Conservation (phyloP, 2,113 vertebrate genomes). For the Spea multiplicata region DNA sequence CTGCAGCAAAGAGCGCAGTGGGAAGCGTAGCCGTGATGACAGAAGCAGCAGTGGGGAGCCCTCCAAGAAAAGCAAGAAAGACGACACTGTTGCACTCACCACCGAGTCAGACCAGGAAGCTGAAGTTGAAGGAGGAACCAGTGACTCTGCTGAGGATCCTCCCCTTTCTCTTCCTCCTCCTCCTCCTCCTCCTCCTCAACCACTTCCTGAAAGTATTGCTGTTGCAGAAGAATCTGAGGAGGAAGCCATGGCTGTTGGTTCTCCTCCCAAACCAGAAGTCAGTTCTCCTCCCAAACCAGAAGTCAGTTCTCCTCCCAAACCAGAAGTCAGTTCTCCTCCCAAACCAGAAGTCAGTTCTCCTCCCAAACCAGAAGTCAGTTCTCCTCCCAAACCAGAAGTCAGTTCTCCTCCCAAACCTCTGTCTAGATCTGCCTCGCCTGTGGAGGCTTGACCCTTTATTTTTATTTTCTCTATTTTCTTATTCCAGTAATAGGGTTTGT, state of each 20-base stretch:
- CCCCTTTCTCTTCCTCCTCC: background rate
- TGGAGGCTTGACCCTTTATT: background rate
- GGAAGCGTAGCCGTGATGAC: background rate
- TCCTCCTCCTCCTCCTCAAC: background rate
- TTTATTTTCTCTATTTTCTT: background rate
- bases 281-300: too few species aligned
- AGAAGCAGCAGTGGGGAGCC: constrained; percentile 17
- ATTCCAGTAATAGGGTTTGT: background rate
- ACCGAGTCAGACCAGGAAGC: constrained; percentile 35
- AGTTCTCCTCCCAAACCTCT: background rate
- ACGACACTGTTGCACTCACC: constrained; percentile 15
- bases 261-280: background rate
- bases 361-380: background rate
- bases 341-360: too few species aligned
- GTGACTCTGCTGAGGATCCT: background rate
- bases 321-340: too few species aligned
- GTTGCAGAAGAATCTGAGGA: background rate
- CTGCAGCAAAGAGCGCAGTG: constrained; percentile 10
- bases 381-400: background rate
- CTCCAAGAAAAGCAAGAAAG: background rate
- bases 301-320: too few species aligned
- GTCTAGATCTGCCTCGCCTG: constrained; percentile 10
- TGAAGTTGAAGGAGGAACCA: constrained; percentile 23
- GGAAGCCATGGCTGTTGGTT: background rate
- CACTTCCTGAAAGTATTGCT: background rate